Percentiles rank a stretch among this genome's conserved stretches.
These are phyloP conservation scores for Heterochromis multidens DNA, from an alignment of 2,113 vertebrate genomes.

Conservation along the genomic window DNA sequence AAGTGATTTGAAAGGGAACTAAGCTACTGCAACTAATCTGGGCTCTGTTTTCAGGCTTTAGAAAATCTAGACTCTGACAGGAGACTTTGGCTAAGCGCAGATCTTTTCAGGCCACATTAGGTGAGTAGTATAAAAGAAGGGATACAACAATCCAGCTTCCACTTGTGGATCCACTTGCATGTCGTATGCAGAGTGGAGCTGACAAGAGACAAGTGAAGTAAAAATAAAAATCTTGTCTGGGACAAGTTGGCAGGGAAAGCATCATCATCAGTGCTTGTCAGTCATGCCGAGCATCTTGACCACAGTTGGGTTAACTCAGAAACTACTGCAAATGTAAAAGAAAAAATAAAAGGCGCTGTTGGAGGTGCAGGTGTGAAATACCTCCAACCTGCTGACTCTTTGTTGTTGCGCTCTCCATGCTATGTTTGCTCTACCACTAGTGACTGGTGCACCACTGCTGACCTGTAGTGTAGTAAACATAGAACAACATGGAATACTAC, in stretches of 20 bases:
- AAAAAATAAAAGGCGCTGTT: neutral
- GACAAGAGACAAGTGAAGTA: neutral
- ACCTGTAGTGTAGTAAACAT: neutral
- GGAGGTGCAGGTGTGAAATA: neutral
- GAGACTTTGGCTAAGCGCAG: neutral
- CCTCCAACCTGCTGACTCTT: neutral
- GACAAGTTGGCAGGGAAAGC: neutral
- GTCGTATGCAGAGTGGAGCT: neutral
- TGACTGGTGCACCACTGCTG: neutral
- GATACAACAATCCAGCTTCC: neutral
- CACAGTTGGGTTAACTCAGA: neutral
- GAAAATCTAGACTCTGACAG: neutral
- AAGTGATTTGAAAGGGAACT: neutral
- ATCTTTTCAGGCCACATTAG: neutral
- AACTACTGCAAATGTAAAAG: neutral
- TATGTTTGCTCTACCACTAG: neutral
- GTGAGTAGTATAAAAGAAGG: neutral
- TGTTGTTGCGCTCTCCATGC: neutral
- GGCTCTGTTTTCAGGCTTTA: neutral
- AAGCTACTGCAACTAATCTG: neutral
- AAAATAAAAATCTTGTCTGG: neutral
- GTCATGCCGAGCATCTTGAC: neutral
- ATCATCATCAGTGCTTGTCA: neutral
- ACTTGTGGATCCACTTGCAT: no score
- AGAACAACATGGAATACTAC: neutral